Evolutionary conservation across 1,140 invertebrate genomes (phyloP).

Genomic region (Propsilocerus akamusi): DNA sequence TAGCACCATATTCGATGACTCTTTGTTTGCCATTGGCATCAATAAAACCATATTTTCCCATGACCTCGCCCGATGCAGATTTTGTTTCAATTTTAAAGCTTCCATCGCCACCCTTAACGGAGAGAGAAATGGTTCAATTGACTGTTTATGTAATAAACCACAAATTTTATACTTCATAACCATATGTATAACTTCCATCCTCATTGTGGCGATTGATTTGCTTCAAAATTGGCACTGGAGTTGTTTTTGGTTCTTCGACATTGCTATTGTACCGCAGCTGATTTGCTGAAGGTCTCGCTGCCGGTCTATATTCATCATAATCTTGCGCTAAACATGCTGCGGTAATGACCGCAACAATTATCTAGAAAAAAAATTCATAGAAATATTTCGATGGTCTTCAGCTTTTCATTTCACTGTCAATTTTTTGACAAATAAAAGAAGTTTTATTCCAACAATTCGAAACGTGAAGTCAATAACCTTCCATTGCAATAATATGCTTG

Average conservation of each 20-base stretch:
- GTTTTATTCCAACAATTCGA: no score
- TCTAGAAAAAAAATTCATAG: no score
- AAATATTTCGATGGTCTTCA: no score
- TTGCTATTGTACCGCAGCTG: slow-evolving; percentile 22
- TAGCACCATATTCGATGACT: slow-evolving; percentile 74
- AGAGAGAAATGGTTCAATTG: no score
- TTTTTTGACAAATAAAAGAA: no score
- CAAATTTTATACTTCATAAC: slow-evolving; percentile 68
- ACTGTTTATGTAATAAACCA: no score
- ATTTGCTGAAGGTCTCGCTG: slow-evolving; percentile 26
- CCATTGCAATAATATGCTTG: no score
- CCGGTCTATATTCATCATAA: slow-evolving; percentile 35
- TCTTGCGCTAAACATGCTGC: slow-evolving; percentile 32
- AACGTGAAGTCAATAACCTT: no score
- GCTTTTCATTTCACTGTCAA: no score
- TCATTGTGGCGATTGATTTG: slow-evolving; percentile 53
- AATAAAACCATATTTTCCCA: slow-evolving; percentile 74
- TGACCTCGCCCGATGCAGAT: slow-evolving; percentile 52
- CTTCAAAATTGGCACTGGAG: slow-evolving; percentile 59
- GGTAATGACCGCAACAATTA: no score
- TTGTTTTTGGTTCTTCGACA: slow-evolving; percentile 17
- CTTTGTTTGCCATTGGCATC: slow-evolving; percentile 61
- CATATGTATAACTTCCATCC: slow-evolving; percentile 72
- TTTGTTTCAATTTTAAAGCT: slow-evolving; percentile 77
- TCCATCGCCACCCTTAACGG: no score